Evolutionary conservation across 2,797 vertebrate species (phyloP).

Genomic region (Melanotaenia boesemani): DNA sequence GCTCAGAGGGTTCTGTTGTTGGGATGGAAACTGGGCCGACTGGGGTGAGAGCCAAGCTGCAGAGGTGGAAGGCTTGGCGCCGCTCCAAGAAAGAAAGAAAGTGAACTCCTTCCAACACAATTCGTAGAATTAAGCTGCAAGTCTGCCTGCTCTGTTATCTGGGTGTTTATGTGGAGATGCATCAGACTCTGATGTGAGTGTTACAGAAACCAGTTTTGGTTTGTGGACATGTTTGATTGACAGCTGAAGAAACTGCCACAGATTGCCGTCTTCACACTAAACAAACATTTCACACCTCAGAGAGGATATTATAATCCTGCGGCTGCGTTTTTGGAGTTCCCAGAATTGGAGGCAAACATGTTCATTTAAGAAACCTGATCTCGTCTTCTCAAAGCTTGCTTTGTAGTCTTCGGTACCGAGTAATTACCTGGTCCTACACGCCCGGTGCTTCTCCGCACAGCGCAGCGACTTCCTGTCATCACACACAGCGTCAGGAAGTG

Average conservation of each 20-base stretch:
- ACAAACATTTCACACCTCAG: conserved; percentile 17
- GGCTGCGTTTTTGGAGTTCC: neutral
- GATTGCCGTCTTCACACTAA: neutral
- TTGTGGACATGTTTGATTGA: conserved; percentile 4
- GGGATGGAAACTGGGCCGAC: conserved; percentile 31
- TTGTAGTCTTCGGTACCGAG: neutral
- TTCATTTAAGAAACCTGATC: too few species aligned
- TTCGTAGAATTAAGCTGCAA: neutral
- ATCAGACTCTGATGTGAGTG: too few species aligned
- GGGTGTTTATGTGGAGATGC: neutral
- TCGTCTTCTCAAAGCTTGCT: neutral
- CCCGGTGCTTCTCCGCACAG: too few species aligned
- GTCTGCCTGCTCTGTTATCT: neutral
- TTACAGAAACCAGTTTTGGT: too few species aligned
- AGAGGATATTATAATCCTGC: neutral
- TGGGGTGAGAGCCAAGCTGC: conserved; percentile 9
- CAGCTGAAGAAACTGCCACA: conserved; percentile 3
- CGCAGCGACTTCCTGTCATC: neutral
- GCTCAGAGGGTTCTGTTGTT: conserved; percentile 31
- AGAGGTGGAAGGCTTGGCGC: neutral
- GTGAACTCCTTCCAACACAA: conserved; percentile 1
- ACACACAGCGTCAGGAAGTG: too few species aligned
- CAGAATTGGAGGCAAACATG: too few species aligned
- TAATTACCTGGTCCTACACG: too few species aligned
- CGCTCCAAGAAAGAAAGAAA: conserved; percentile 10